Base-by-base conservation (phyloP, 2,888 invertebrate species). In the Xanthia icteritia region DNA sequence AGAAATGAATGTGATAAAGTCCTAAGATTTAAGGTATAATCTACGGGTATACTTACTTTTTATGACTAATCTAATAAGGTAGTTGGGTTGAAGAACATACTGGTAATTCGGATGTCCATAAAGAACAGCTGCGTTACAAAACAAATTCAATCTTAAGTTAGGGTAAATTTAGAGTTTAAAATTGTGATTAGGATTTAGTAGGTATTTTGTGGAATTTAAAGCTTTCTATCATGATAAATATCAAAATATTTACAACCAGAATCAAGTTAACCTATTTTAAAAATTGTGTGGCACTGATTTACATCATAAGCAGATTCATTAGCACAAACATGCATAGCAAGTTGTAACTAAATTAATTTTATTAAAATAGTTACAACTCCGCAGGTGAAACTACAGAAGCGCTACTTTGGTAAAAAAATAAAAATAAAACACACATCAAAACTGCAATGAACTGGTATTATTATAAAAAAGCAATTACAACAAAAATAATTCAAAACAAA, bases 401-500 rank as follows among this genome's bases (percentile, higher is more conserved):
- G 85, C 94, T 95, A 95, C 92, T 91, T 84, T 91, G 94, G 95
- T 94, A 95, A 95, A 95, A 95, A 89, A 94, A 91, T 83, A 84
- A 94, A 96, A 96, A 97, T 97, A 97, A 97, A 97, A 97, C 97
- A 97, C 97, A 97, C 97, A 96, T 93, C 97, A 97, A 97, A 97
- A 97, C 97, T 97, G 97, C 97, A 97, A 97, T 97, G 97, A 97
- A 97, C 97, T 97, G 97, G 97, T 97, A 97, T 97, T 97, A 97
- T 97, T 97, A 95, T 95, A 97, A 97, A 97, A n/a, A 97, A 97
- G 97, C 97, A 97, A 97, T 97, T 97, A 97, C 97, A 97, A 97
- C 97, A 97, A 97, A 97, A 97, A 97, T 97, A 97, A 97, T 97
- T 97, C 97, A 97, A 97, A 97, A 97, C 97, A 97, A 97, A 97